A percentile compares a stretch with the other conserved stretches of the same genome.
Conservation (phyloP, 2,888 invertebrate species). For the Acanthosepion pharaonis region DNA sequence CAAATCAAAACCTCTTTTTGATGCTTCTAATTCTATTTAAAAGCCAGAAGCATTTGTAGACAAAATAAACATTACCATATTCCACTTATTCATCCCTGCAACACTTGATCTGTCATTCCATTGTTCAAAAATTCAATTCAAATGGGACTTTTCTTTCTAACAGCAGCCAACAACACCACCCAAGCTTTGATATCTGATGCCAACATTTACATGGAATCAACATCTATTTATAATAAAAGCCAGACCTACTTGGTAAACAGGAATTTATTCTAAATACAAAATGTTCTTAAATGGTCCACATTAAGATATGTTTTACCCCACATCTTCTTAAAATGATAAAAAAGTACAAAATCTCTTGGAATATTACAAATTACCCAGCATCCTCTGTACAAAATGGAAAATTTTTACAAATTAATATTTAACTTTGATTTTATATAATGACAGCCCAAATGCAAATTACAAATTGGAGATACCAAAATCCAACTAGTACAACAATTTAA, state of each 20-base stretch:
- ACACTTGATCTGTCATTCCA: not conserved
- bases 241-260: not conserved
- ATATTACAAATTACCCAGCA: not conserved
- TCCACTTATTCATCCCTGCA: not conserved
- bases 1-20: no score
- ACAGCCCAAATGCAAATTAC: no score
- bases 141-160: not conserved
- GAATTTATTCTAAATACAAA: not conserved
- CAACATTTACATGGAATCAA: no score
- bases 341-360: not conserved
- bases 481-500: no score
- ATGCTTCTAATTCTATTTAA: no score
- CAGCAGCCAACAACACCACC: not conserved
- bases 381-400: not conserved
- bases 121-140: not conserved
- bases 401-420: not conserved
- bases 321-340: not conserved
- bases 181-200: not conserved
- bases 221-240: not conserved
- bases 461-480: no score
- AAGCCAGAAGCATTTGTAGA: no score
- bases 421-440: not conserved
- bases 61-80: not conserved
- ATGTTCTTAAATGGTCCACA: not conserved
- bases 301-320: not conserved